Evolutionary conservation across 2,113 vertebrate genomes (phyloP).

Genomic region (Mastomys coucha): DNA sequence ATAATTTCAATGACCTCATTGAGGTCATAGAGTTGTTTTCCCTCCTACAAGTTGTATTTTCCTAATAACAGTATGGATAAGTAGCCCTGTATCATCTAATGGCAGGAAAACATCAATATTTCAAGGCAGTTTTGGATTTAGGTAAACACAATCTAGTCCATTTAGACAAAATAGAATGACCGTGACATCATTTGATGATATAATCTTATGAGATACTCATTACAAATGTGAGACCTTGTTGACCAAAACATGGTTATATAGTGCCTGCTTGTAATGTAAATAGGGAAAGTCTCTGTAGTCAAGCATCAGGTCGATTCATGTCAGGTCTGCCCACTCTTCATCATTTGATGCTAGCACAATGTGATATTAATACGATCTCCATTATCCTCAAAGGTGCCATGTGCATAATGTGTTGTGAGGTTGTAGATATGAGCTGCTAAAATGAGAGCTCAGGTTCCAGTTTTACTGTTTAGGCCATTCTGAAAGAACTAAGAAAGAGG

Average conservation of each 20-base stretch:
- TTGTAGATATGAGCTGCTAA: neutral
- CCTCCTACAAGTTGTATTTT: neutral
- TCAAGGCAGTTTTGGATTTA: neutral
- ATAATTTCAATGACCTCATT: neutral
- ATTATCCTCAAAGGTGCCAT: neutral
- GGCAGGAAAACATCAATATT: no score
- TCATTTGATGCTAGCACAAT: neutral
- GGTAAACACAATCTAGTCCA: neutral
- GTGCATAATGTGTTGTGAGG: neutral
- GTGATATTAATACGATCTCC: neutral
- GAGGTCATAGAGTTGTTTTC: neutral
- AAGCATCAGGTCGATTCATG: neutral
- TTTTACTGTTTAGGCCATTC: neutral
- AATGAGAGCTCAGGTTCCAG: neutral
- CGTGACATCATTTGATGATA: neutral
- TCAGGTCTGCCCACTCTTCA: fast-evolving
- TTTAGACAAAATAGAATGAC: neutral
- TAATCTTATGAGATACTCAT: neutral
- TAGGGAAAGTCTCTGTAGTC: neutral
- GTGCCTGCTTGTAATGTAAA: neutral
- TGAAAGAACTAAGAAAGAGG: neutral
- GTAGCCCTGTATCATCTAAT: neutral
- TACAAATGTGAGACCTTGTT: neutral
- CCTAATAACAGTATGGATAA: neutral
- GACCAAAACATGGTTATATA: neutral